These are phyloP conservation scores for Lamellibrachia columna DNA, from an alignment of 2,888 invertebrate species.

Conservation along the genomic window DNA sequence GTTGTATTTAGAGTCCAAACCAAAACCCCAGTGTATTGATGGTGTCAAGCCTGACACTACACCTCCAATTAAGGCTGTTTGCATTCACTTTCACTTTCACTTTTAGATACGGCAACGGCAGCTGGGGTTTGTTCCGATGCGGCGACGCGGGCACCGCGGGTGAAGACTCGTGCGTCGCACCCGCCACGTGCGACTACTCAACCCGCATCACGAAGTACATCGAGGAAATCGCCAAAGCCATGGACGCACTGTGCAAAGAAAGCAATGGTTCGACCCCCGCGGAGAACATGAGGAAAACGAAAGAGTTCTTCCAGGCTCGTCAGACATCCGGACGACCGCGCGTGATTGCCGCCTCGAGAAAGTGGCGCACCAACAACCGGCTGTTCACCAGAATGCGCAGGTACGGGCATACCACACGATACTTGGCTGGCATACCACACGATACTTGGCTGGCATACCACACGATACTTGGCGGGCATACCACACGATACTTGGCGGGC, in stretches of 20 bases:
- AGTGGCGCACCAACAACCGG: not conserved
- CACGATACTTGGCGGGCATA: not conserved
- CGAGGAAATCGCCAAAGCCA: not conserved
- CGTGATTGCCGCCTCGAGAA: not conserved
- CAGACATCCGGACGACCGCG: not conserved
- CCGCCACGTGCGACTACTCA: not conserved
- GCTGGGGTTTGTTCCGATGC: not conserved
- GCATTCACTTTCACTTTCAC: not conserved
- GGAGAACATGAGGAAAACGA: not conserved
- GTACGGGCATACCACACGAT: not conserved
- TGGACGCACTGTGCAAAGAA: not conserved
- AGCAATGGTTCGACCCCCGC: not conserved
- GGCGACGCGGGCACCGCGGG: not conserved
- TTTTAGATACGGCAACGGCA: not conserved
- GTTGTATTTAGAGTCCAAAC: no score
- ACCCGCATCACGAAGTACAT: not conserved
- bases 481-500: not conserved
- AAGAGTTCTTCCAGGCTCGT: not conserved
- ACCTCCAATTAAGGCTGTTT: not conserved
- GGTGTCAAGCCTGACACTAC: no score
- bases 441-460: no score
- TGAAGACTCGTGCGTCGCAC: not conserved
- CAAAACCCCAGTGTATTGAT: no score
- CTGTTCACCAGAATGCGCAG: not conserved
- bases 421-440: not conserved